phyloP scores from a whole-genome alignment of 1,140 invertebrate species.

The Lucilia cuprina region DNA sequence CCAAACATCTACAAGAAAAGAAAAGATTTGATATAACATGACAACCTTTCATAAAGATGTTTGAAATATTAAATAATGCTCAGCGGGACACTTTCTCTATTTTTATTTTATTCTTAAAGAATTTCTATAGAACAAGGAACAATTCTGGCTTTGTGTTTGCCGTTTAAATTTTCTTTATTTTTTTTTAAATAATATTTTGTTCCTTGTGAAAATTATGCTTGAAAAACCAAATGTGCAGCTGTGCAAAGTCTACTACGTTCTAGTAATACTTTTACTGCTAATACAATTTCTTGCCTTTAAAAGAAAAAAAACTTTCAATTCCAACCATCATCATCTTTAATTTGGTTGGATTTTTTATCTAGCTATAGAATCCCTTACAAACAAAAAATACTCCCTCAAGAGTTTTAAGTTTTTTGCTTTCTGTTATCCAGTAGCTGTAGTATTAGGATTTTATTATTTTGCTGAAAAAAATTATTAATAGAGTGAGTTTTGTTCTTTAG shows the following conservation, averaged over 20 bases:
- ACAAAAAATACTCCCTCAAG: not conserved
- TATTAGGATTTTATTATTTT: not conserved
- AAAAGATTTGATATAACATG: slow-evolving; percentile 26
- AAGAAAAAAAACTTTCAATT: not conserved
- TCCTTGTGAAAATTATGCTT: not conserved
- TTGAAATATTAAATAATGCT: slow-evolving; percentile 31
- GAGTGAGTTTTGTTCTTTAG: not conserved
- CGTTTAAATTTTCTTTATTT: not conserved
- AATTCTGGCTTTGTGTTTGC: not conserved
- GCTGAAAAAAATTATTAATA: not conserved
- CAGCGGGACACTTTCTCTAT: slow-evolving; percentile 38
- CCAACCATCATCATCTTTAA: slow-evolving; percentile 20
- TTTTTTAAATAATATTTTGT: not conserved
- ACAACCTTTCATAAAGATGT: not conserved
- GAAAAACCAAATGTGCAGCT: not conserved
- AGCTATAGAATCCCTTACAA: not conserved
- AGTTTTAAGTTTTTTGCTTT: not conserved
- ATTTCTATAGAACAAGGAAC: not conserved
- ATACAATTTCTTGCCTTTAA: not conserved
- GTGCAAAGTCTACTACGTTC: not conserved
- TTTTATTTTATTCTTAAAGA: slow-evolving; percentile 32
- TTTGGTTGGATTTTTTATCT: slow-evolving; percentile 6
- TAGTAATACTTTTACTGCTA: not conserved
- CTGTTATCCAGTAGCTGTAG: no score
- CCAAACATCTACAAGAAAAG: no score